phyloP scores from a whole-genome alignment of 2,888 invertebrate genomes.

The Cantharis rustica region DNA sequence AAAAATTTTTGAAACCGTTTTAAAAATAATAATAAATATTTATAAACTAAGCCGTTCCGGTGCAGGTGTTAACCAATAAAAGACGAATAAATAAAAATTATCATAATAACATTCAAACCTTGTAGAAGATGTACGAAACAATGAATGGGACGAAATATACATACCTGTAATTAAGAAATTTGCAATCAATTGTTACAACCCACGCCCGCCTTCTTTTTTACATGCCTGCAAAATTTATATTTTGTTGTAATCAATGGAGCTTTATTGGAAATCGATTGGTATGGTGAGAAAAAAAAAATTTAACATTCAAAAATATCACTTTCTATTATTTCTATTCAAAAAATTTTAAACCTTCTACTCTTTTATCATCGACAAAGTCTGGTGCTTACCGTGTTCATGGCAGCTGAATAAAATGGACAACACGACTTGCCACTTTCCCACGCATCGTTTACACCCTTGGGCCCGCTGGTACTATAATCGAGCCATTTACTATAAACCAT shows the following conservation, averaged over 20 bases:
- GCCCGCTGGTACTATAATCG: constrained; percentile 16
- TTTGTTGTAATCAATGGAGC: not conserved
- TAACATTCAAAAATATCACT: not conserved
- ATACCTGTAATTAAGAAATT: not conserved
- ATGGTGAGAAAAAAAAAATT: not conserved
- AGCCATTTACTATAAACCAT: constrained; percentile 13
- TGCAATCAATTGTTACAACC: not conserved
- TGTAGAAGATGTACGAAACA: not conserved
- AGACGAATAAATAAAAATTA: not conserved
- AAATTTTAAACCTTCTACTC: constrained; percentile 1
- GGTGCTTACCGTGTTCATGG: constrained; percentile 10
- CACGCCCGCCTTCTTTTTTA: not conserved
- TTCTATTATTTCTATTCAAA: not conserved
- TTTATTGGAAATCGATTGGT: not conserved
- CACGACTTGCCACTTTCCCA: constrained; percentile 29
- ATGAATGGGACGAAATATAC: not conserved
- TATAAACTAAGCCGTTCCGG: not conserved
- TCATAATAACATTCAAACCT: not conserved
- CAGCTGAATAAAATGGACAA: constrained; percentile 13
- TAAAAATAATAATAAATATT: not conserved
- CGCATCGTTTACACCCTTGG: constrained; percentile 16
- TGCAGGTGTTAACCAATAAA: not conserved
- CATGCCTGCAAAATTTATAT: not conserved
- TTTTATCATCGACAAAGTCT: constrained; percentile 3
- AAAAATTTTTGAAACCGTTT: not conserved